These are phyloP conservation scores for Connochaetes taurinus DNA, from an alignment of 2,113 vertebrate genomes.

Conservation along the genomic window DNA sequence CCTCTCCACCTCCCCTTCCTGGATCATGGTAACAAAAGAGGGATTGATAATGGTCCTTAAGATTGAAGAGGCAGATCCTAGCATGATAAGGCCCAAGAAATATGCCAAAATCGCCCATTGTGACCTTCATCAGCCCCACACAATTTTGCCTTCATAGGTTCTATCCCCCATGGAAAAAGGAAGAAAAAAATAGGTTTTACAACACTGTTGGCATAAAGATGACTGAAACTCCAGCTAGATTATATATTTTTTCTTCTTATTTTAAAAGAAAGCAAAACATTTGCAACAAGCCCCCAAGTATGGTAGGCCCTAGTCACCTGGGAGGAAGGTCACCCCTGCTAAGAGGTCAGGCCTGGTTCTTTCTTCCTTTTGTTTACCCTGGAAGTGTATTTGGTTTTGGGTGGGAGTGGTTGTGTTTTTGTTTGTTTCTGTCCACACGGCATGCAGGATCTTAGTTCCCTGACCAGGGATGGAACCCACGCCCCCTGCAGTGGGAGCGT, in stretches of 20 bases:
- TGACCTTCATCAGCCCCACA: not conserved
- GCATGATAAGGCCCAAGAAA: not conserved
- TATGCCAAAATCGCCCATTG: not conserved
- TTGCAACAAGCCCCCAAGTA: not conserved
- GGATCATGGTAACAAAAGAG: not conserved
- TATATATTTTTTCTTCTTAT: not conserved
- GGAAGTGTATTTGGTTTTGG: not conserved
- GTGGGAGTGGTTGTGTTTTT: not conserved
- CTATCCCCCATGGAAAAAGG: not conserved
- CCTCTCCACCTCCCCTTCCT: not conserved
- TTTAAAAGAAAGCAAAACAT: not conserved
- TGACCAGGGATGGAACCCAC: not conserved
- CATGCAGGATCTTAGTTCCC: not conserved
- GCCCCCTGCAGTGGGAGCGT: not conserved
- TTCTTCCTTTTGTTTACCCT: not conserved
- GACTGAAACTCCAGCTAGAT: not conserved
- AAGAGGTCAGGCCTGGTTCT: not conserved
- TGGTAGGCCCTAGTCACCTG: not conserved
- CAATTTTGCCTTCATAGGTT: not conserved
- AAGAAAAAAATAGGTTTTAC: not conserved
- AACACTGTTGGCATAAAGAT: not conserved
- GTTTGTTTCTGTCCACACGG: not conserved
- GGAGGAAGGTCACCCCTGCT: not conserved
- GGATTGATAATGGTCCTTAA: not conserved
- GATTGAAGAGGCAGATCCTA: not conserved